Evolutionary conservation across 2,888 invertebrate genomes (phyloP).

Genomic region (Mycalesis mineus): DNA sequence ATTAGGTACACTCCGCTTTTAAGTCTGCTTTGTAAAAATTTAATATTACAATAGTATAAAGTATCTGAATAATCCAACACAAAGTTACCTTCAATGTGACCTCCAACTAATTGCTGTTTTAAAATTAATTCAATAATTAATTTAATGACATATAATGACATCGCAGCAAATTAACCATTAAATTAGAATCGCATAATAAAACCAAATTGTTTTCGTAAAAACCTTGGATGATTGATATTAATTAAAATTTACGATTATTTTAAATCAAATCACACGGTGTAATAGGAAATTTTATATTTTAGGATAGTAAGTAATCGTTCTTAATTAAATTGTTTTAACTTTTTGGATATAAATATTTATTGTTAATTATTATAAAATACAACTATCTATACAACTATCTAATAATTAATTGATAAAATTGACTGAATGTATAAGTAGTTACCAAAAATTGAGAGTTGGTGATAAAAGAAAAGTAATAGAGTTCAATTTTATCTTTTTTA

Average conservation of each 20-base stretch:
- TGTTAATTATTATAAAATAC: no score
- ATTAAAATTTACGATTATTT: slow-evolving; percentile 11
- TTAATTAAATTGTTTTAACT: neutral
- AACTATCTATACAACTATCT: no score
- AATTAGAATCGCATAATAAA: slow-evolving; percentile 25
- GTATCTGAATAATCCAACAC: neutral
- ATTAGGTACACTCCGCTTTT: no score
- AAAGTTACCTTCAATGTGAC: slow-evolving; percentile 13
- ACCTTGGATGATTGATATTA: slow-evolving; percentile 12
- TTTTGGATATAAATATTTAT: neutral
- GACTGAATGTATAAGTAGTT: no score
- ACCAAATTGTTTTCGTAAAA: slow-evolving; percentile 12
- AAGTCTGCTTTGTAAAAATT: no score
- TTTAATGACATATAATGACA: slow-evolving; percentile 18
- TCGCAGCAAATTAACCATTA: slow-evolving; percentile 11
- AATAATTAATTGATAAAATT: no score
- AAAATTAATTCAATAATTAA: slow-evolving; percentile 19
- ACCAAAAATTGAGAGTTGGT: no score
- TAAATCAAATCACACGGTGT: neutral
- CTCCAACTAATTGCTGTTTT: slow-evolving; percentile 16
- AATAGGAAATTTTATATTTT: neutral
- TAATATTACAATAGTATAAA: neutral
- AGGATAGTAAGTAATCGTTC: neutral
- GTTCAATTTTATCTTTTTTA: no score
- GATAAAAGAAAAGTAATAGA: no score